Evolutionary conservation across 2,888 invertebrate genomes (phyloP), one percentile per base, ranked within the genome.

Genomic region (Papilio demoleus): DNA sequence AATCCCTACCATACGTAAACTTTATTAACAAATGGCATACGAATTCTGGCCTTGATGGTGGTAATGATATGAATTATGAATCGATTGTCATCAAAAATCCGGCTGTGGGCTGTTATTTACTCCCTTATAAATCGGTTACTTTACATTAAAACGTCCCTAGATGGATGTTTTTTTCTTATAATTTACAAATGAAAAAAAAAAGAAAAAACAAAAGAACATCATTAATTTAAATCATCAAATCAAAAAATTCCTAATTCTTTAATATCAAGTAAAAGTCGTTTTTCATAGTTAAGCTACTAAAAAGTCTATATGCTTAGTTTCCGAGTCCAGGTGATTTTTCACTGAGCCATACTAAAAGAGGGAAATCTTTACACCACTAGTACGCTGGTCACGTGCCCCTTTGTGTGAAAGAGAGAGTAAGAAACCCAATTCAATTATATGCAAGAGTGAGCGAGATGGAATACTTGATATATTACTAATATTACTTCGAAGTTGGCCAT

Each of bases 301-400:
- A 36, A n/a, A 60, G 50, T 47, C 31, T 61, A 64, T 61, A 27
- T 59, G 40, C 62, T 31, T 24, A 53, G 19, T 56, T 40, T 31
- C 50, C 22, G 9, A 45, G 22, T 75, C 73, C 85, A 87, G 88
- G 88, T 88, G 83, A 87, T 89, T 88, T 89, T 89, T 88, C 88
- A 81, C 80, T 81, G 74, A 82, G 86, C 81, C 82, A 81, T 84
- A 81, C 85, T 88, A 86, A 85, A 85, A 78, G 79, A 80, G 79
- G 85, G 82, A 82, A 82, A 86, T 82, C 82, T 84, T 80, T 70
- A 70, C 60, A 73, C 73, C 70, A 81, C 85, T 87, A 82, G 88
- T 85, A 90, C 73, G 71, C 90, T 65, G 76, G 84, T 88, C 90
- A 90, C 90, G 90, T 88, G 74, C 78, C 73, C 68, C 70, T 36